These are phyloP conservation scores for Harpalus rubripes DNA, from an alignment of 2,888 invertebrate species.

Conservation along the genomic window DNA sequence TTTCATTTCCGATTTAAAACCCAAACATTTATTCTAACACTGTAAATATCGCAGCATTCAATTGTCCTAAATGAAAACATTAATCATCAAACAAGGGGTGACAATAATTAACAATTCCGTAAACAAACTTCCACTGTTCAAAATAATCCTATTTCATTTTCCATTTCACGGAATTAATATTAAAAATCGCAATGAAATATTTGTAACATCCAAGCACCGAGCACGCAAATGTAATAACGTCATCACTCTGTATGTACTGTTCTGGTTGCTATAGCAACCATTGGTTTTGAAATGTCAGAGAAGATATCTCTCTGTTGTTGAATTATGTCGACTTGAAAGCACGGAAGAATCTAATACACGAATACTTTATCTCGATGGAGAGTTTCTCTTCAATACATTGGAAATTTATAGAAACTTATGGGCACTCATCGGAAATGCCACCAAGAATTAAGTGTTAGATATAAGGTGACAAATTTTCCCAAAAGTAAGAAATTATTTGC, in stretches of 20 bases:
- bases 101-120: background rate
- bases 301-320: conserved; percentile 56
- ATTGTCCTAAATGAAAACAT: background rate
- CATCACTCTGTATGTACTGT: background rate
- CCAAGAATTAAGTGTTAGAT: background rate
- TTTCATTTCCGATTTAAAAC: background rate
- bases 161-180: conserved; percentile 19
- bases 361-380: conserved; percentile 19
- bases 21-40: background rate
- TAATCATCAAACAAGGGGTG: background rate
- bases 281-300: conserved; percentile 38
- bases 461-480: conserved; percentile 10
- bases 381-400: conserved; percentile 5
- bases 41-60: background rate
- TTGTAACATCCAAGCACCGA: background rate
- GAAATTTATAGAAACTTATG: background rate
- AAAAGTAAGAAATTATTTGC: background rate
- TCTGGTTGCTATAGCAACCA: conserved; percentile 26
- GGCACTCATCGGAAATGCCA: conserved; percentile 4
- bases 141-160: conserved; percentile 18
- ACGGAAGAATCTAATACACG: conserved; percentile 41
- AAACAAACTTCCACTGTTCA: background rate
- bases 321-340: conserved; percentile 58
- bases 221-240: conserved; percentile 28
- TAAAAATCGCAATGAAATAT: conserved; percentile 39